Base-by-base conservation (phyloP, 2,113 vertebrate genomes). In the Aptenodytes patagonicus region DNA sequence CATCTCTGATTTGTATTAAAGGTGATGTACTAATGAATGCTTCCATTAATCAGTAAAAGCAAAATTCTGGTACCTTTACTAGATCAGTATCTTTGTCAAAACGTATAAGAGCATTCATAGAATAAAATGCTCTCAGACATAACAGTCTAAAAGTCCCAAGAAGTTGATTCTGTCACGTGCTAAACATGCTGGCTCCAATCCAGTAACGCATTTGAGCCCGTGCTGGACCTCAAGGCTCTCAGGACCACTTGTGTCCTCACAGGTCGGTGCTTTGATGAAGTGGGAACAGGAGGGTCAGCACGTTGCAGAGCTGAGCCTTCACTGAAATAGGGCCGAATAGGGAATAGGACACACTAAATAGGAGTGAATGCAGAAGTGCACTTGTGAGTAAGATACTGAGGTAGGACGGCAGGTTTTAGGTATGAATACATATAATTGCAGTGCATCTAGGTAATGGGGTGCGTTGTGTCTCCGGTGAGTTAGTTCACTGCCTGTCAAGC, bases 241-340 rank as follows among this genome's bases (percentile, higher is more conserved):
- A 92, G 77, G 72, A 68, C 46, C 69, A 38, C 26, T 75, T 19
- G 38, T 75, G 70, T 64, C 47, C 71, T 90, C 83, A 65, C 89
- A 92, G 93, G 80, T 89, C 93, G 89, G 76, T 61, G 91, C 83
- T 83, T 70, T 60, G 80, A 65, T 69, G 76, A 72, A 60, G 44
- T 7, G 49, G 54, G 80, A 29, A 60, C 76, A 61, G 54, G 71
- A 68, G 40, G 81, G 87, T 78, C 90, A 84, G 46, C 10, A 4
- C 8, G 14, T 21, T 40, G 46, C n/a, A 62, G 73, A 32, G 72
- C 78, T 68, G 57, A 95, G 65, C 51, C 61, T 58, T 75, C 61
- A n/a, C 51, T 68, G 82, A 42, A 84, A 46, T 2, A 20, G 42
- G 51, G 7, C 34, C 28, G 46, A 82, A 28, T 6, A 34, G 31